Conservation (phyloP, 2,113 vertebrate species). For the Mungos mungo region DNA sequence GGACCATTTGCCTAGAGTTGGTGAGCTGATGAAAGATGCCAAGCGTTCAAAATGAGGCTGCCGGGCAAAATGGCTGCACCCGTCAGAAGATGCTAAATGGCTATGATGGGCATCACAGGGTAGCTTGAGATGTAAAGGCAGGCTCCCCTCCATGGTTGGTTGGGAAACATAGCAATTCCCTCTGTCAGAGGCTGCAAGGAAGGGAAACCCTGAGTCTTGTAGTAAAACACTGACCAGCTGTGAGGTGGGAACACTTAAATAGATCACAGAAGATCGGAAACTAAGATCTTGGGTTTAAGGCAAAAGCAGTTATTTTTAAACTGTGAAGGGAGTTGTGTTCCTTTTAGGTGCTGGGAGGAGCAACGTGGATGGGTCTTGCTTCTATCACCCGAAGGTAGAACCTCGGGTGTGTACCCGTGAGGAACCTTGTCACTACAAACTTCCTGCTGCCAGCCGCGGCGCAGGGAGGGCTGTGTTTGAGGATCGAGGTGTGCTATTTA, state of each 20-base stretch:
- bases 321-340: neutral
- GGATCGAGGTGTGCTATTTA: neutral
- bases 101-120: neutral
- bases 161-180: neutral
- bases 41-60: neutral
- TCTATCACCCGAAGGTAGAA: neutral
- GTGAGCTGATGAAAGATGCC: neutral
- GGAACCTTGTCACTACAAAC: neutral
- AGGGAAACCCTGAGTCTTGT: neutral
- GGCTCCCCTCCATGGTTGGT: neutral
- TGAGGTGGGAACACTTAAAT: neutral
- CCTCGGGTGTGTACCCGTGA: neutral
- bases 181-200: neutral
- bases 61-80: neutral
- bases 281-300: neutral
- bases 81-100: neutral
- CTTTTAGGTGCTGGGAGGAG: neutral
- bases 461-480: neutral
- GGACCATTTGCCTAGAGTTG: neutral
- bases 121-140: neutral
- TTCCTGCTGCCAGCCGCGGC: neutral
- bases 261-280: neutral
- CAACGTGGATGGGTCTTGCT: neutral
- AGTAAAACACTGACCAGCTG: neutral
- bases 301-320: slow-evolving; percentile 22